A percentile compares a stretch with the other conserved stretches of the same genome.
These are phyloP conservation scores for Agriotes lineatus DNA, from an alignment of 2,888 invertebrate genomes.

Conservation along the genomic window DNA sequence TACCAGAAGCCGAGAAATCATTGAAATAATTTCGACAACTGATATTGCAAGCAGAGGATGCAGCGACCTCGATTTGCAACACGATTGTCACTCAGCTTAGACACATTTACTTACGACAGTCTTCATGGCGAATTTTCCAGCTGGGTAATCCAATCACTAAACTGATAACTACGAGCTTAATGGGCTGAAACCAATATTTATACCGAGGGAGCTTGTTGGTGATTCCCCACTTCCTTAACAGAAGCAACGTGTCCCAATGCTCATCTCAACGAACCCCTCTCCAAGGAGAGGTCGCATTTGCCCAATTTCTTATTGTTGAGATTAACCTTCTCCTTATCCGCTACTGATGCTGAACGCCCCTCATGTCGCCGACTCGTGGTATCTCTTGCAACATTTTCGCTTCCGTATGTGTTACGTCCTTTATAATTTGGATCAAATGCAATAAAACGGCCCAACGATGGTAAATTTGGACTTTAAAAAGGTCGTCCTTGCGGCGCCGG, in stretches of 20 bases:
- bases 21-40: too few relatives aligned
- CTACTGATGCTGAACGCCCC: neutral
- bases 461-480: neutral
- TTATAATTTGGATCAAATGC: neutral
- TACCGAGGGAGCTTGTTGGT: slow-evolving; percentile 14
- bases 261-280: slow-evolving; percentile 21
- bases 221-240: slow-evolving; percentile 21
- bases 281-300: slow-evolving; percentile 9
- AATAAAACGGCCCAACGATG: neutral
- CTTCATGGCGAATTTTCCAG: slow-evolving; percentile 12
- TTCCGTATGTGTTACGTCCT: slow-evolving; percentile 4
- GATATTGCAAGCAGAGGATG: too few relatives aligned
- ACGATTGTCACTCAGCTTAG: neutral
- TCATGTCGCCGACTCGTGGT: neutral
- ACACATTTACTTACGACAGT: slow-evolving; percentile 22
- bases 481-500: neutral
- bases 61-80: neutral
- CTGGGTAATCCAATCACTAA: slow-evolving; percentile 30
- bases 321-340: slow-evolving; percentile 14
- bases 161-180: slow-evolving; percentile 24
- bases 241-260: slow-evolving; percentile 9
- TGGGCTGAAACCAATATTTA: slow-evolving; percentile 28
- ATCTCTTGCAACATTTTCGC: neutral
- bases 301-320: slow-evolving; percentile 29
- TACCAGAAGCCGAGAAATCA: too few relatives aligned